A percentile compares a stretch with the other conserved stretches of the same genome.
Conservation (phyloP, 2,888 invertebrate species). For the Ectemnius continuus region DNA sequence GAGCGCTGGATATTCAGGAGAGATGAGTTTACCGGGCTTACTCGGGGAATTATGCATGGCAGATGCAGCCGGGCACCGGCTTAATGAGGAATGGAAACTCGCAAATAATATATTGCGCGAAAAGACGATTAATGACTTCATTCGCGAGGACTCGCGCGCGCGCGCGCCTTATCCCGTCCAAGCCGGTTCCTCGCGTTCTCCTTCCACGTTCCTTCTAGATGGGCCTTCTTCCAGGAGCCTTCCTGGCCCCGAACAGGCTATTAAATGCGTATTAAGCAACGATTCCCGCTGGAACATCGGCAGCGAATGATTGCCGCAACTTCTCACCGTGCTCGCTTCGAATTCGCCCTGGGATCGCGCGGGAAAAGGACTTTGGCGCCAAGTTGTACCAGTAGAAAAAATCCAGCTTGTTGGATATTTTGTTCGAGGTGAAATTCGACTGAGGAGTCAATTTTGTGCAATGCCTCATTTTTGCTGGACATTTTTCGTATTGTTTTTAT, state of each 20-base stretch:
- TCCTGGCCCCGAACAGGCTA: slow-evolving; percentile 11
- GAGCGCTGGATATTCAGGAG: too few species aligned
- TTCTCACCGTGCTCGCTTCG: too few species aligned
- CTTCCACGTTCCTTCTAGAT: slow-evolving; percentile 4
- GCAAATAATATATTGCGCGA: slow-evolving; percentile 46
- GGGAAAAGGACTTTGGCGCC: too few species aligned
- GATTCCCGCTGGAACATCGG: not conserved
- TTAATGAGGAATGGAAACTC: slow-evolving; percentile 53
- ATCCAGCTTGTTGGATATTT: too few species aligned
- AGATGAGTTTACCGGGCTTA: too few species aligned
- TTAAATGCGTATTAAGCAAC: slow-evolving; percentile 26
- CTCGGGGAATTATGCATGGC: slow-evolving; percentile 15
- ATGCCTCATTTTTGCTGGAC: too few species aligned
- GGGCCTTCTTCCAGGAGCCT: not conserved
- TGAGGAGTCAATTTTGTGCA: too few species aligned
- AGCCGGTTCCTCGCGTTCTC: slow-evolving; percentile 50
- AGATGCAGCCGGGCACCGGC: slow-evolving; percentile 18
- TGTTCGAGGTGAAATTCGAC: too few species aligned
- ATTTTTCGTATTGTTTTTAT: too few species aligned
- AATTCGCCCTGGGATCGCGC: too few species aligned
- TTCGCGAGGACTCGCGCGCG: slow-evolving; percentile 31
- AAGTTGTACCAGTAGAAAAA: too few species aligned
- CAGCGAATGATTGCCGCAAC: too few species aligned
- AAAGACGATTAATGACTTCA: slow-evolving; percentile 58
- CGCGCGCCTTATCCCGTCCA: slow-evolving; percentile 2